Percentiles rank a stretch among this genome's conserved stretches.
Evolutionary conservation across 2,797 vertebrate species (phyloP).

Genomic region (Gallinago solitaria): DNA sequence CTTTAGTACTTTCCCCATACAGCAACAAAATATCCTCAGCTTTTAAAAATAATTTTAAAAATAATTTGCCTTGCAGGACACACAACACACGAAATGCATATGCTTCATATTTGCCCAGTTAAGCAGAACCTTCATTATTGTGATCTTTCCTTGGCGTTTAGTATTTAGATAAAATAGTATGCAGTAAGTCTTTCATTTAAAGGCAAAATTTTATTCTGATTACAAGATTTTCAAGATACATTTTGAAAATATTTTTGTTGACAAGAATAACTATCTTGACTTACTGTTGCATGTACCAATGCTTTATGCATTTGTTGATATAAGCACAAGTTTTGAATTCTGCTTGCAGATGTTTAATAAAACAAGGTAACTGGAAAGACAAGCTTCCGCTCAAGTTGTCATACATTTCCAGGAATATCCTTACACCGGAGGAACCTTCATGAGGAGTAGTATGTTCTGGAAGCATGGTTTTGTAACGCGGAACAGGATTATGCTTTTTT

Average conservation of each 20-base stretch:
- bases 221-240: constrained; percentile 65
- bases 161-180: constrained; percentile 63
- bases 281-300: constrained; percentile 51
- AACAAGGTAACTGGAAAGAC: constrained; percentile 37
- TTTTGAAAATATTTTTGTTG: constrained; percentile 61
- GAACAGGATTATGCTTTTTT: not conserved
- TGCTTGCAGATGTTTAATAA: constrained; percentile 48
- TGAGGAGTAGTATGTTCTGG: constrained; percentile 13
- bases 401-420: constrained; percentile 52
- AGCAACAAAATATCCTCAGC: constrained; percentile 33
- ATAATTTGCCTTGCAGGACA: constrained; percentile 57
- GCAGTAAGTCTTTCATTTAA: constrained; percentile 59
- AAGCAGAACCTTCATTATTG: constrained; percentile 28
- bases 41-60: constrained; percentile 26
- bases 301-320: constrained; percentile 66
- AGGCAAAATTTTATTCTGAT: constrained; percentile 73
- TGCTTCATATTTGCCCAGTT: constrained; percentile 44
- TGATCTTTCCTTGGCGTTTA: constrained; percentile 13
- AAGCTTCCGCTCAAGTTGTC: constrained; percentile 25
- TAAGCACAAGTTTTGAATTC: constrained; percentile 55
- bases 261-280: constrained; percentile 62
- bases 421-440: constrained; percentile 26
- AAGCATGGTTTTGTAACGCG: constrained; percentile 30
- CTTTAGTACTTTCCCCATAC: not conserved
- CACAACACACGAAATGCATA: constrained; percentile 54